Evolutionary conservation across 2,797 vertebrate genomes (phyloP).

Genomic region (Arnoldichthys spilopterus): DNA sequence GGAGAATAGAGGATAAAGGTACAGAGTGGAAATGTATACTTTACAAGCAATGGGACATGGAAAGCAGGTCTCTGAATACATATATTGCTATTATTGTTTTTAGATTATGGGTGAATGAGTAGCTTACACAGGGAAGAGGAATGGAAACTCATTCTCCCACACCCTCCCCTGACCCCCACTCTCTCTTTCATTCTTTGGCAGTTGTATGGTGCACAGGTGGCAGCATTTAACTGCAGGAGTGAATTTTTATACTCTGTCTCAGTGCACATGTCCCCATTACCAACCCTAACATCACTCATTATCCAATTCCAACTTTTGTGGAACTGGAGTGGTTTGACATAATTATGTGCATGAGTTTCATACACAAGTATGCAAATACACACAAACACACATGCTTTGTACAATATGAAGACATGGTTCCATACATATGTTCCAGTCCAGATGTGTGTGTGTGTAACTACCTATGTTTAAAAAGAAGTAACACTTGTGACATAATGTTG

Average conservation of each 20-base stretch:
- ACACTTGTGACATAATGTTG: too few species aligned
- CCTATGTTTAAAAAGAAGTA: too few species aligned
- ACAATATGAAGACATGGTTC: background rate
- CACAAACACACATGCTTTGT: background rate
- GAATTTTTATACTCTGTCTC: slow-evolving; percentile 39
- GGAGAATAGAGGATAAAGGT: background rate
- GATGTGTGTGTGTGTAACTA: too few species aligned
- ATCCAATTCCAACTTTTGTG: slow-evolving; percentile 20
- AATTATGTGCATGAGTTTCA: slow-evolving; percentile 3
- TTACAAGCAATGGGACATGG: slow-evolving; percentile 31
- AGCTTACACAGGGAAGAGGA: slow-evolving; percentile 36
- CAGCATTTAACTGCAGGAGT: slow-evolving; percentile 52
- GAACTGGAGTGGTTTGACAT: background rate
- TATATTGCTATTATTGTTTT: slow-evolving; percentile 49
- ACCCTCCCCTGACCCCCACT: slow-evolving; percentile 1
- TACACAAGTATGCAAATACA: background rate
- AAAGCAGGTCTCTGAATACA: slow-evolving; percentile 46
- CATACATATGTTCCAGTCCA: background rate
- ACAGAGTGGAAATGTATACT: slow-evolving; percentile 29
- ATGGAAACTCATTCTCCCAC: slow-evolving; percentile 8
- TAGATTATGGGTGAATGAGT: slow-evolving; percentile 36
- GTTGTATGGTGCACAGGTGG: slow-evolving; percentile 55
- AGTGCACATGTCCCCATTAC: slow-evolving; percentile 32
- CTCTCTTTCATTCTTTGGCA: slow-evolving; percentile 8
- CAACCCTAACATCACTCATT: slow-evolving; percentile 16